phyloP scores from a whole-genome alignment of 2,113 vertebrate species.

The Cnemophilus loriae region DNA sequence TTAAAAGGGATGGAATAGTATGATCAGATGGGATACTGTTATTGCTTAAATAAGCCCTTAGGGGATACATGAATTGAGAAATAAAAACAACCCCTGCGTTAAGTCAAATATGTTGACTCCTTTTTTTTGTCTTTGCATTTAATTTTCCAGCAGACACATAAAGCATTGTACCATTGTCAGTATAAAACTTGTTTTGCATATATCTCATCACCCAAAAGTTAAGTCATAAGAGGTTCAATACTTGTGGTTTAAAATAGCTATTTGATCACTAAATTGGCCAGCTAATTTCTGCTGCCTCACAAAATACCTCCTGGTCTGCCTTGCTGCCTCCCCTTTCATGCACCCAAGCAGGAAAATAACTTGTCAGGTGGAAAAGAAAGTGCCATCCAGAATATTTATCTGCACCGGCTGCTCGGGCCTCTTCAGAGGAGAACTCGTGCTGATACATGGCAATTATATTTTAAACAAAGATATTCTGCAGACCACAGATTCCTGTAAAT shows the following conservation, averaged over 20 bases:
- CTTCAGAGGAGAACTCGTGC: neutral
- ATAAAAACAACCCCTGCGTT: neutral
- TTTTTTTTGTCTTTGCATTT: neutral
- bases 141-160: neutral
- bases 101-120: neutral
- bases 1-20: neutral
- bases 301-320: neutral
- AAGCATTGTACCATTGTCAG: neutral
- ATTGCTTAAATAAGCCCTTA: neutral
- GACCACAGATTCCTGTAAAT: slow-evolving; percentile 31
- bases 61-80: neutral
- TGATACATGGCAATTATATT: neutral
- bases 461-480: slow-evolving; percentile 26
- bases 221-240: neutral
- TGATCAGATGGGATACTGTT: neutral
- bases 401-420: neutral
- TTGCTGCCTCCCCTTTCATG: neutral
- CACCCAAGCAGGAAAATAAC: neutral
- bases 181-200: neutral
- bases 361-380: neutral
- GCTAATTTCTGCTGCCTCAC: neutral
- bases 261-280: neutral
- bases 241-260: neutral
- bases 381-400: neutral
- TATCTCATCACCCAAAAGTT: neutral